A percentile compares a stretch with the other conserved stretches of the same genome.
Evolutionary conservation across 2,113 vertebrate genomes (phyloP).

Genomic region (Clupea harengus): DNA sequence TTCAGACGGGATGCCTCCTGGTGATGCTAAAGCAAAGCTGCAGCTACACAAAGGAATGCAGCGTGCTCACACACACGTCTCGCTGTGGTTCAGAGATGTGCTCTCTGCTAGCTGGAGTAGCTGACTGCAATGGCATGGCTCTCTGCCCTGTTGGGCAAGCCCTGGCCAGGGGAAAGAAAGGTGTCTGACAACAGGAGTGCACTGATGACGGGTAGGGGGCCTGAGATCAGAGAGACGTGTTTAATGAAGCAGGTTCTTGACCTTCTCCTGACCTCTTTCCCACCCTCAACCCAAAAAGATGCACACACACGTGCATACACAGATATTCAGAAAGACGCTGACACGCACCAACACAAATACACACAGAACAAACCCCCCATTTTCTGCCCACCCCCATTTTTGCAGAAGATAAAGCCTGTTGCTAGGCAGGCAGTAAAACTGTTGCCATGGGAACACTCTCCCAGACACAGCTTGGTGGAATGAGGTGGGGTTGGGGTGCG

Average conservation of each 20-base stretch:
- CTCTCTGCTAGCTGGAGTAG: not conserved
- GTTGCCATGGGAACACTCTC: constrained; percentile 73
- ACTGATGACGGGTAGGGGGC: not conserved
- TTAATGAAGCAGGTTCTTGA: not conserved
- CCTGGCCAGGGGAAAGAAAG: not conserved
- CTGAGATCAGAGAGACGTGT: not conserved
- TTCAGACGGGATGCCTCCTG: not conserved
- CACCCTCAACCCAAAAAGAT: not conserved
- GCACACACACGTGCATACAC: not conserved
- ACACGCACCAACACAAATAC: not conserved
- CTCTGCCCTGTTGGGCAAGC: not conserved
- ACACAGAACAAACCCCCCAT: constrained; percentile 37
- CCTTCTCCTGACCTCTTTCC: not conserved
- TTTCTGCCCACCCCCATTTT: constrained; percentile 40
- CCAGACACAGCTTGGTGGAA: constrained; percentile 67
- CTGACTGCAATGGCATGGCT: not conserved
- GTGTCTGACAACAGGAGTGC: not conserved
- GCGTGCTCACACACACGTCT: not conserved
- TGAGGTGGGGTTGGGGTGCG: constrained; percentile 37
- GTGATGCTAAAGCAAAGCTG: not conserved
- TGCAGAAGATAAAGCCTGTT: constrained; percentile 71
- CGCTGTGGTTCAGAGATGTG: not conserved
- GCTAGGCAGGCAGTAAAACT: constrained; percentile 73
- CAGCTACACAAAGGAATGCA: not conserved
- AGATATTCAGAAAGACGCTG: not conserved